These are phyloP conservation scores for Salticus scenicus DNA, from an alignment of 2,888 invertebrate genomes.

Conservation along the genomic window DNA sequence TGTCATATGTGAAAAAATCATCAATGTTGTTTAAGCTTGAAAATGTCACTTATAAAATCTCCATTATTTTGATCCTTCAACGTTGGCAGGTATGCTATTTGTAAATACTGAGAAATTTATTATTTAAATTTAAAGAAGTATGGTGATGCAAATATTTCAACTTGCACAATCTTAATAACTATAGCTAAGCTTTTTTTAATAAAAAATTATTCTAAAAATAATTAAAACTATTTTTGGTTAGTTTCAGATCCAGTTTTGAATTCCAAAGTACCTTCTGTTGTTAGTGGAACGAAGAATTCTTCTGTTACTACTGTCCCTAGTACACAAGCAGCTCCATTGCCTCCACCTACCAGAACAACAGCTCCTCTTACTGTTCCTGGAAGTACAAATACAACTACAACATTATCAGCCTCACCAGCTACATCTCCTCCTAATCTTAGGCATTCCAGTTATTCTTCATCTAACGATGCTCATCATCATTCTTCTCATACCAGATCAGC, in stretches of 20 bases:
- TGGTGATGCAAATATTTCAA: no score
- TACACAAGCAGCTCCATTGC: conserved; percentile 82
- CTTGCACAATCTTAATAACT: no score
- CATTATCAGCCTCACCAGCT: conserved; percentile 70
- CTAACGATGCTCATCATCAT: conserved; percentile 42
- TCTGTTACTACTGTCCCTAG: conserved; percentile 34
- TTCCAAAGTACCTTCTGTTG: conserved; percentile 34
- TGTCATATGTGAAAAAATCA: no score
- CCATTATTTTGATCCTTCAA: no score
- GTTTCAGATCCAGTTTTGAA: conserved; percentile 24
- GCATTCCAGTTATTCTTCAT: conserved; percentile 75
- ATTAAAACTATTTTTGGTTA: no score
- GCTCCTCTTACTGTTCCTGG: conserved; percentile 70
- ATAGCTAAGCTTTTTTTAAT: no score
- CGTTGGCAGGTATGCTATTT: no score
- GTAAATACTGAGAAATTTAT: no score
- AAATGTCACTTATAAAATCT: no score
- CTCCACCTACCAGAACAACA: conserved; percentile 82
- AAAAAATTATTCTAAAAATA: no score
- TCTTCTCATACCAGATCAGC: conserved; percentile 34
- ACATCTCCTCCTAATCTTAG: conserved; percentile 64
- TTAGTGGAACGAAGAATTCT: conserved; percentile 43
- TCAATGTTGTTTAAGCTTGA: no score
- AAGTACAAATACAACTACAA: conserved; percentile 70
- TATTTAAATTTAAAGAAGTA: no score